Conservation (phyloP, 1,140 invertebrate genomes). For the Drosophila ohnishii region DNA sequence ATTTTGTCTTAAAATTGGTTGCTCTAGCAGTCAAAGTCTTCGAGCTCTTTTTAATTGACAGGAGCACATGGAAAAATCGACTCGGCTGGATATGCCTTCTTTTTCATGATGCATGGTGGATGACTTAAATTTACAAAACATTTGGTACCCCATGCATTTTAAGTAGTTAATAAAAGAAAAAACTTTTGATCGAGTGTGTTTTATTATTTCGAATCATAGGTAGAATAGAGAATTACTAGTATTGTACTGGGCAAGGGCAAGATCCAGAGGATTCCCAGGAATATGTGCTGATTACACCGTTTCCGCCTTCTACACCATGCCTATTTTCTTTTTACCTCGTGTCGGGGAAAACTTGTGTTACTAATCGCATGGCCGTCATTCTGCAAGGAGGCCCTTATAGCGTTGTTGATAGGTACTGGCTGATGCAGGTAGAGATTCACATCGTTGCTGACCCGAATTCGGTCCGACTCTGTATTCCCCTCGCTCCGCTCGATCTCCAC, state of each 20-base stretch:
- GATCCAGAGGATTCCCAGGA: neutral
- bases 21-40: no score
- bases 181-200: conserved; percentile 1
- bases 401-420: neutral
- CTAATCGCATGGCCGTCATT: neutral
- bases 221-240: neutral
- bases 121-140: neutral
- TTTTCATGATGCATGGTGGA: neutral
- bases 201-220: conserved; percentile 2
- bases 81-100: neutral
- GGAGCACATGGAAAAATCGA: neutral
- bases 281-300: neutral
- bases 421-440: conserved; percentile 1
- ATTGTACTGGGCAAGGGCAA: neutral
- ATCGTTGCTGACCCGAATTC: conserved; percentile 4
- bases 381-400: neutral
- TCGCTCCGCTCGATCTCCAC: conserved; percentile 1
- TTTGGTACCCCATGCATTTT: neutral
- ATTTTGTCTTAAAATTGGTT: no score
- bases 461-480: neutral
- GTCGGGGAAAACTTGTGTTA: neutral
- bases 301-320: neutral
- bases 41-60: neutral
- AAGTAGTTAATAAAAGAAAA: neutral
- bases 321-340: neutral